Base-by-base conservation (phyloP, 2,113 vertebrate species). In the Cisticola juncidis region DNA sequence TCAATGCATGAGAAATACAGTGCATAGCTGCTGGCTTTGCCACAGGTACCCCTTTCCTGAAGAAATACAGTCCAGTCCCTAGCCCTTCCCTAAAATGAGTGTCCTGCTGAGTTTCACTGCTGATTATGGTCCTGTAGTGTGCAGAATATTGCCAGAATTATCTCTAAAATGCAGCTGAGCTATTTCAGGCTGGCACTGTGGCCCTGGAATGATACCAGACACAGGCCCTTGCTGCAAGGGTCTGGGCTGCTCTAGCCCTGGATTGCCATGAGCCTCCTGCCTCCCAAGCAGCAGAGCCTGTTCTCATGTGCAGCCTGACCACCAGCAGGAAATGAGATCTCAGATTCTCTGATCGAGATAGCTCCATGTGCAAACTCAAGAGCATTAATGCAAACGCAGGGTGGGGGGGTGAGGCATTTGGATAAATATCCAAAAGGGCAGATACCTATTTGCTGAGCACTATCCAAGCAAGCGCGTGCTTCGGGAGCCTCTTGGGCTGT, bases 261-360 rank as follows among this genome's bases (percentile, higher is more conserved):
- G 29, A 11, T 42, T 62, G 13, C 35, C 33, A 4, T 2, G 3
- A 71, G 29, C 42, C 29, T 53, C 10, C 40, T 74, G 47, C 44
- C 48, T 73, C 11, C 25, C 9, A 65, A 65, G 64, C 60, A 74
- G 93, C 45, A 42, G 85, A 66, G 48, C 47, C 42, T 29, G 16
- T 54, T 71, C n/a, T 81, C 4, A 1, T 44, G 58, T 51, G 64
- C 36, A 36, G 58, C 60, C 86, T 92, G 71, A 64, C 68, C 82
- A 90, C 76, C 86, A 84, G 90, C 90, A 95, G 95, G 95, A 97
- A 96, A 79, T 83, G 92, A 95, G 92, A 90, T 86, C 57, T 92
- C 80, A 60, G 85, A 60, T 86, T 74, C 60, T 82, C 56, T 58
- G 58, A 65, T 47, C 1, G 2, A 91, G 81, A 88, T 51, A 81